Conservation (phyloP, 2,113 vertebrate species). For the Planiliza haematocheilus region DNA sequence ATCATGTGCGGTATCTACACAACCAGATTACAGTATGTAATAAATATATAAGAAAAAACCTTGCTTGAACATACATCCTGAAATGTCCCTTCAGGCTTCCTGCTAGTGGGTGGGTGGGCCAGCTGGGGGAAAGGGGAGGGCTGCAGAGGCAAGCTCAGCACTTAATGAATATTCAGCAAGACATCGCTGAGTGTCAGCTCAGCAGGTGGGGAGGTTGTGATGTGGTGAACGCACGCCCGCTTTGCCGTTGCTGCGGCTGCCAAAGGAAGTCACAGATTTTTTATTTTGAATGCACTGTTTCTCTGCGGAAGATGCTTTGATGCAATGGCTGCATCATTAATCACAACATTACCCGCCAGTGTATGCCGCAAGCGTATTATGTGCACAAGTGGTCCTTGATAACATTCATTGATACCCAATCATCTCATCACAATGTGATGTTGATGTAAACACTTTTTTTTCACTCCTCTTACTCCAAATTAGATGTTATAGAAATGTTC, state of each 20-base stretch:
- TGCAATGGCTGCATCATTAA: constrained; percentile 36
- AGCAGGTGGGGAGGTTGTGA: constrained; percentile 53
- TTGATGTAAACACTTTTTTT: not conserved
- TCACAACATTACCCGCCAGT: constrained; percentile 23
- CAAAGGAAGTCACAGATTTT: constrained; percentile 8
- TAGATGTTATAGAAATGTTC: constrained; percentile 6
- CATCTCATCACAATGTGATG: constrained; percentile 12
- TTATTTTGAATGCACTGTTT: constrained; percentile 16
- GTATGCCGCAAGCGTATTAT: not conserved
- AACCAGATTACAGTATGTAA: no score
- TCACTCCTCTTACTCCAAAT: not conserved
- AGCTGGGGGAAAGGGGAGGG: no score
- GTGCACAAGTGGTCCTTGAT: constrained; percentile 9
- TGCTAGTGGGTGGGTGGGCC: no score
- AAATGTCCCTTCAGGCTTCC: constrained; percentile 39
- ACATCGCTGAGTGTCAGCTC: constrained; percentile 56
- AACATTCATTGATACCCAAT: constrained; percentile 27
- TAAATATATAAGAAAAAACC: constrained; percentile 21
- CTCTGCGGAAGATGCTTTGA: constrained; percentile 17
- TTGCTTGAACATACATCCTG: constrained; percentile 33
- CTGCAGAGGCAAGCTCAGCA: constrained; percentile 40
- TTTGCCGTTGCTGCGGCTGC: constrained; percentile 24
- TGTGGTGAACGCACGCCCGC: constrained; percentile 27
- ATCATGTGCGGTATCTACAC: no score
- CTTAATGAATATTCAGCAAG: constrained; percentile 70